Percentiles rank a stretch among this genome's conserved stretches.
These are phyloP conservation scores for Lasioglossum lativentre DNA, from an alignment of 2,888 invertebrate species.

Conservation along the genomic window DNA sequence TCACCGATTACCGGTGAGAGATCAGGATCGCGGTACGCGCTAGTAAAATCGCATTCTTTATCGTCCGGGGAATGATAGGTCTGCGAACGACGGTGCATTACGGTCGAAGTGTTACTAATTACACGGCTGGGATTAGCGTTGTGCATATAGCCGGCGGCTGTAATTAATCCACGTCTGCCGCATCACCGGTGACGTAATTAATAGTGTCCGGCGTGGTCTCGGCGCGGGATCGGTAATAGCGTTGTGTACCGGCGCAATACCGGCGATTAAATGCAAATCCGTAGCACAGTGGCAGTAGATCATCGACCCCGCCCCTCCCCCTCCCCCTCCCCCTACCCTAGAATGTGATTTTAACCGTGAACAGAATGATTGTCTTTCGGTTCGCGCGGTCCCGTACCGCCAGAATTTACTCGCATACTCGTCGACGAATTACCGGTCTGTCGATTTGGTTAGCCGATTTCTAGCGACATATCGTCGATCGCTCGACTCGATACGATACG, in stretches of 20 bases:
- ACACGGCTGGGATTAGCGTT: slow-evolving; percentile 20
- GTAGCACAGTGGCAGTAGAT: neutral
- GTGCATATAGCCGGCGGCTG: slow-evolving; percentile 29
- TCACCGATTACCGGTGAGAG: neutral
- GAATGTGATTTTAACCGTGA: neutral
- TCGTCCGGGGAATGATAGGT: slow-evolving; percentile 16
- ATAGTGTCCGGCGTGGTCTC: slow-evolving; percentile 7
- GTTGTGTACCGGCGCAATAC: slow-evolving; percentile 13
- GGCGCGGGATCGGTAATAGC: slow-evolving; percentile 21
- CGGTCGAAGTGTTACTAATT: slow-evolving; percentile 52
- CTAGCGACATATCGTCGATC: neutral
- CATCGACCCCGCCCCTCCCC: neutral
- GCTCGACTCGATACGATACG: neutral
- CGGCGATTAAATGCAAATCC: slow-evolving; percentile 50
- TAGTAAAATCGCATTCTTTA: neutral
- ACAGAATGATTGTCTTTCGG: neutral
- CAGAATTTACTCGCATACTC: neutral
- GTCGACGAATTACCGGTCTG: neutral
- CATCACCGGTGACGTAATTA: slow-evolving; percentile 34
- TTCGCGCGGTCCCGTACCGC: neutral
- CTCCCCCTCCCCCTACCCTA: neutral
- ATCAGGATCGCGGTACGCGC: neutral
- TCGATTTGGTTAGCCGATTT: neutral
- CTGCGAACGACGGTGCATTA: slow-evolving; percentile 6
- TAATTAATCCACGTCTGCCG: slow-evolving; percentile 44